Base-by-base conservation (phyloP, 2,888 invertebrate species). In the Ceratothoa steindachneri region DNA sequence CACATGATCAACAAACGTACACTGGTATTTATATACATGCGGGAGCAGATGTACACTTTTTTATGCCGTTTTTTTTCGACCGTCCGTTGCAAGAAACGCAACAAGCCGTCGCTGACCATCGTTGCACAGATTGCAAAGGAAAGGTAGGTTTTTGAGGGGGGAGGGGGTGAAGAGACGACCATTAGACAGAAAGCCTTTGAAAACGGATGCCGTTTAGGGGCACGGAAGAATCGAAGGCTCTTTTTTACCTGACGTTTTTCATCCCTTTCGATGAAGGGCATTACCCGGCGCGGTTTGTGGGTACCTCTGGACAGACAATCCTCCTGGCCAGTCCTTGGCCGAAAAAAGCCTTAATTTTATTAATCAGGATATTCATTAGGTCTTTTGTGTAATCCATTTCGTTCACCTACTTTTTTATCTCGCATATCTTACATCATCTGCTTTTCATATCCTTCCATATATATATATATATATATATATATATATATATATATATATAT, bases 401-500 rank as follows among this genome's bases (percentile, higher is more conserved):
- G n/a, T n/a, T n/a, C n/a, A n/a, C n/a, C n/a, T n/a, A n/a, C n/a
- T n/a, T n/a, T n/a, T n/a, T n/a, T n/a, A n/a, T n/a, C n/a, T n/a
- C n/a, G n/a, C n/a, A n/a, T n/a, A n/a, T n/a, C n/a, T n/a, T n/a
- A n/a, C n/a, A n/a, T n/a, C n/a, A n/a, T n/a, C n/a, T n/a, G n/a
- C n/a, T n/a, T n/a, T n/a, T n/a, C n/a, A n/a, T 60, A n/a, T n/a
- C n/a, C n/a, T n/a, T n/a, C n/a, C n/a, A n/a, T n/a, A n/a, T n/a
- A n/a, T n/a, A n/a, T n/a, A 60, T 60, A 60, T 60, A 2, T 60
- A 60, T 60, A 60, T 60, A 60, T 60, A 60, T 60, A 60, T 60
- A 60, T 60, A 60, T 60, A 60, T 60, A 60, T 60, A 60, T 60
- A 60, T 60, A 60, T 60, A 60, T 60, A 60, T 60, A 60, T 4